Evolutionary conservation across 1,140 invertebrate genomes (phyloP).

Genomic region (Halictus rubicundus): DNA sequence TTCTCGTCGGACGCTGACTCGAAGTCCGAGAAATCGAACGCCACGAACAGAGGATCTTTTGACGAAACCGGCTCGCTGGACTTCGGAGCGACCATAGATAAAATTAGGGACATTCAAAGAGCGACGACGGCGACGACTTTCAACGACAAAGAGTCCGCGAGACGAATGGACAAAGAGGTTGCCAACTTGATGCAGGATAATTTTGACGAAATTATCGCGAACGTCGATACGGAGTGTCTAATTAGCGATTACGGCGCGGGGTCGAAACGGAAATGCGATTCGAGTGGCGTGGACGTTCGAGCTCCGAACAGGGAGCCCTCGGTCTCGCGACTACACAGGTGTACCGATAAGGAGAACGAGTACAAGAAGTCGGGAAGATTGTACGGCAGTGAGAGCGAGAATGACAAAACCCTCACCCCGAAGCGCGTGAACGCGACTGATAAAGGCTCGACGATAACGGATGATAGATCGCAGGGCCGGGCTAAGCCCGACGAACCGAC

Average conservation of each 20-base stretch:
- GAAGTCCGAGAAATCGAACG: neutral
- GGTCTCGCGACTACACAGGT: fast-evolving
- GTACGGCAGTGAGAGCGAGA: neutral
- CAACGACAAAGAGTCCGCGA: neutral
- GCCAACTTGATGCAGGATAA: slow-evolving; percentile 33
- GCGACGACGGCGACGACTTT: neutral
- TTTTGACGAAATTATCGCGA: slow-evolving; percentile 48
- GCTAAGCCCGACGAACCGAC: neutral
- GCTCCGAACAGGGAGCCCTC: neutral
- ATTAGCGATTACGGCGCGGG: neutral
- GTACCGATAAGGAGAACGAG: slow-evolving; percentile 40
- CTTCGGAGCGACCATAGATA: slow-evolving; percentile 27
- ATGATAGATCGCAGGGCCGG: neutral
- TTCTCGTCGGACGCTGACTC: neutral
- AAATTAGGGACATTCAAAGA: slow-evolving; percentile 11
- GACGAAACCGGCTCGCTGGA: neutral
- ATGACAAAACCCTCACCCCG: neutral
- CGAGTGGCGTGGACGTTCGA: fast-evolving
- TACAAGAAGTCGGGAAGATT: fast-evolving
- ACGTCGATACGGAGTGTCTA: slow-evolving; percentile 1
- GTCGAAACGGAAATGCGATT: neutral
- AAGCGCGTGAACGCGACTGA: neutral
- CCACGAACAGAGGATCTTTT: neutral
- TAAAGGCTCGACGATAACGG: neutral
- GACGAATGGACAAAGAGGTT: neutral